Base-by-base conservation (phyloP, 2,888 invertebrate species). In the Cheilosia impressa region DNA sequence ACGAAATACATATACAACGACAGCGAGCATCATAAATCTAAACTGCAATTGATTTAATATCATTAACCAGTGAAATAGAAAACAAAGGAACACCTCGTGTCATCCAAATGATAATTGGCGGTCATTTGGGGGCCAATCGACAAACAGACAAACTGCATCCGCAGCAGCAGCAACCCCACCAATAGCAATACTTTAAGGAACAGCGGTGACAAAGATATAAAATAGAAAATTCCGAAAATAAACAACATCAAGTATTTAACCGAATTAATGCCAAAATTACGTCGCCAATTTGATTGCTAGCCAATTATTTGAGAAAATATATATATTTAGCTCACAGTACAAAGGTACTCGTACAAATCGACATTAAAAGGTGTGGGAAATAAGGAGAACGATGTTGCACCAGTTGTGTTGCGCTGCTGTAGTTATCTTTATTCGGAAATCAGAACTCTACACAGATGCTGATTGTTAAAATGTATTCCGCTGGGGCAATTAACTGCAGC, bases 251-350 rank as follows among this genome's bases (percentile, higher is more conserved):
- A 73, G 57, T 55, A 19, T 68, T 72, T 52, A 72, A 58, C 31
- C 72, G 57, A 77, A 81, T 72, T 80, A 81, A 77, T 81, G 85
- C 85, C 80, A 85, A 81, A 85, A 85, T 80, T 76, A 69, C 71
- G 71, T 79, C 75, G 81, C 75, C 81, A 87, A 88, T 80, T 88
- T 88, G 88, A 89, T 80, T 78, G 63, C 80, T 66, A 78, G 88
- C 88, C 88, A 89, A 89, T 87, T 85, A 87, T 83, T 87, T 52
- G 43, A 38, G 38, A 71, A 62, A 31, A 19, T 87, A 82, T 87
- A 82, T 87, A 78, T 87, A 78, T 87, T 68, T 85, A 81, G 73
- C 31, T 24, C 13, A 13, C 62, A 15, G 34, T 53, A 69, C 65
- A 13, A 76, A 62, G 66, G 68, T 73, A 31, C 31, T 31, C 31